phyloP scores from a whole-genome alignment of 1,140 invertebrate species.

The Brachionus asplanchnoidis region DNA sequence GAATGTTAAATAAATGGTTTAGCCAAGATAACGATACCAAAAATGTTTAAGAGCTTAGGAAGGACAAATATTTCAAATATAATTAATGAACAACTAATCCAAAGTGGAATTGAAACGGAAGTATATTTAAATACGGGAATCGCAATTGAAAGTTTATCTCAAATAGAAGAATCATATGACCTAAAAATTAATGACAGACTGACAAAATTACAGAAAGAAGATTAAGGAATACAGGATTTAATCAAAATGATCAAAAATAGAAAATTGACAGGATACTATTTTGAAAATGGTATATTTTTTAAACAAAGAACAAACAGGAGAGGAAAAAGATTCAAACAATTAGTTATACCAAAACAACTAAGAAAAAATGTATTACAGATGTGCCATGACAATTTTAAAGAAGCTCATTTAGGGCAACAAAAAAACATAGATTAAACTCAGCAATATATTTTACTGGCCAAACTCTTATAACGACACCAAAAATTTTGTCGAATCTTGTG shows the following conservation, averaged over 20 bases:
- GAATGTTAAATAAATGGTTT: background rate
- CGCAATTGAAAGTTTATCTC: background rate
- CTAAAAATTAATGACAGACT: background rate
- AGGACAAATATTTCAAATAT: background rate
- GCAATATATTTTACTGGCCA: slow-evolving; percentile 38
- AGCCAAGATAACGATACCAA: background rate
- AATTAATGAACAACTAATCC: background rate
- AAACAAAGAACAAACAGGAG: background rate
- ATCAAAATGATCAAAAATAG: background rate
- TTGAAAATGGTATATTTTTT: background rate
- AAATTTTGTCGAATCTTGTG: background rate
- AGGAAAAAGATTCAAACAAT: slow-evolving; percentile 8
- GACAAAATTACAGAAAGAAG: background rate
- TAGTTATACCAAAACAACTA: background rate
- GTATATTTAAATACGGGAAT: background rate
- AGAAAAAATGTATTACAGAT: background rate
- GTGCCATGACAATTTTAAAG: slow-evolving; percentile 8
- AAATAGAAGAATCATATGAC: background rate
- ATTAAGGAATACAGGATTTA: background rate
- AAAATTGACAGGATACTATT: background rate
- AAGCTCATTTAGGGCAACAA: background rate
- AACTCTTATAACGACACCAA: background rate
- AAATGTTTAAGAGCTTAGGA: background rate
- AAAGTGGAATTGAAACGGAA: background rate
- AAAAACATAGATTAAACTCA: slow-evolving; percentile 9